Percentiles rank a stretch among this genome's conserved stretches.
These are phyloP conservation scores for Eidolon dupreanum DNA, from an alignment of 2,797 vertebrate species.

Conservation along the genomic window DNA sequence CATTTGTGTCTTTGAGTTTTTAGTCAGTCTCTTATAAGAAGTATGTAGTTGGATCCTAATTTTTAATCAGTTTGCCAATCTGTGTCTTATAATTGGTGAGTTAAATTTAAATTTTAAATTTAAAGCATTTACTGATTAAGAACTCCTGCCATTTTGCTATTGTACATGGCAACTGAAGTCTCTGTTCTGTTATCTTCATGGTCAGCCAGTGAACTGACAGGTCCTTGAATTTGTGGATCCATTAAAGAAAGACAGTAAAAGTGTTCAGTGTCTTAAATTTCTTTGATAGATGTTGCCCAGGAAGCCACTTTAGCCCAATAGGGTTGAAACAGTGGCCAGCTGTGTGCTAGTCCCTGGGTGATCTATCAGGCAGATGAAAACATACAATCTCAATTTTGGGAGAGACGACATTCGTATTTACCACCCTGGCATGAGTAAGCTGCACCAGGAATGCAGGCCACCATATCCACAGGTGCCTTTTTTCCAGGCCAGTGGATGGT, in stretches of 20 bases:
- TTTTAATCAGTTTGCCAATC: background rate
- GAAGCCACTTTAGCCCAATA: background rate
- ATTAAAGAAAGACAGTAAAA: background rate
- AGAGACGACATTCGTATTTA: background rate
- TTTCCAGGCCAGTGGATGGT: background rate
- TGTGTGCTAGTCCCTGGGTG: background rate
- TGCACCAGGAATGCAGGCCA: background rate
- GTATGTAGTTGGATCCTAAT: background rate
- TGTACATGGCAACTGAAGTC: background rate
- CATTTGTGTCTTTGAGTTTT: background rate
- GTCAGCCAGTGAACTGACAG: background rate
- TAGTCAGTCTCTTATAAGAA: background rate
- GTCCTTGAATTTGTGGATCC: background rate
- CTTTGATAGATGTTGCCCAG: background rate
- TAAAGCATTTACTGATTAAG: background rate
- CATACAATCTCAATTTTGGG: background rate
- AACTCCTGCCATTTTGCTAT: background rate
- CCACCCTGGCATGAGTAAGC: background rate
- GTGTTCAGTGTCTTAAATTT: background rate
- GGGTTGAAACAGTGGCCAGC: background rate
- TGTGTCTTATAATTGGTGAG: background rate
- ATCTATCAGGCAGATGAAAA: background rate
- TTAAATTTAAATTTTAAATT: constrained; percentile 12
- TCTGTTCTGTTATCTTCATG: background rate
- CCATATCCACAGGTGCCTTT: background rate